Conservation (phyloP, 2,888 invertebrate species). For the Teleiodes luculella region DNA sequence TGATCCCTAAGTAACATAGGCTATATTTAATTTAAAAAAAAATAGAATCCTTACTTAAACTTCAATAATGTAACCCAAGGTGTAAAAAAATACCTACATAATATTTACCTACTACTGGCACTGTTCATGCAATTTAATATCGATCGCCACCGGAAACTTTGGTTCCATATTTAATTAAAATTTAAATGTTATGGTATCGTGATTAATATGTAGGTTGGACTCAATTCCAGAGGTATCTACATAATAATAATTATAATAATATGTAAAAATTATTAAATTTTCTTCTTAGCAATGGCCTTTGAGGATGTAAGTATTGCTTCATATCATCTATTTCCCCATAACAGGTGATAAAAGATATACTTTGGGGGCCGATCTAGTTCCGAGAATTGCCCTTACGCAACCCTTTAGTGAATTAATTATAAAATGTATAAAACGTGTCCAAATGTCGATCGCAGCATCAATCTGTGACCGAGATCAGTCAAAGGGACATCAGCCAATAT, state of each 20-base stretch:
- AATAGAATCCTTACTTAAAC: too few species aligned
- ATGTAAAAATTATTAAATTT: not conserved
- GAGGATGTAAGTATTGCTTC: not conserved
- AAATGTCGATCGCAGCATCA: constrained; percentile 4
- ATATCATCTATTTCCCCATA: constrained; percentile 8
- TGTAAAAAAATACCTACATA: too few species aligned
- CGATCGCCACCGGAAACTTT: too few species aligned
- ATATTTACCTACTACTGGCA: too few species aligned
- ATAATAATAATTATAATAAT: not conserved
- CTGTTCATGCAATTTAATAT: too few species aligned
- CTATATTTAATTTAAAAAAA: too few species aligned
- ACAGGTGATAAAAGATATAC: not conserved
- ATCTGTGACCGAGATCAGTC: not conserved
- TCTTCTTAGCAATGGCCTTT: constrained; percentile 1
- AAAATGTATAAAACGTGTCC: constrained; percentile 14
- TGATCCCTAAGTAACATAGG: too few species aligned
- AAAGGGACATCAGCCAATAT: constrained; percentile 12
- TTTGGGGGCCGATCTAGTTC: not conserved
- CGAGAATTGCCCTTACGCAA: constrained; percentile 14
- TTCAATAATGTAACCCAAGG: too few species aligned
- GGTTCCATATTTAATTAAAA: too few species aligned
- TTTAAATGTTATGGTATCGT: too few species aligned
- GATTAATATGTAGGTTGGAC: too few species aligned
- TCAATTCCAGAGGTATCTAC: not conserved
- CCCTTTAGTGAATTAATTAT: constrained; percentile 12